Evolutionary conservation across 2,113 vertebrate genomes (phyloP).

Genomic region (Accipiter cooperii): DNA sequence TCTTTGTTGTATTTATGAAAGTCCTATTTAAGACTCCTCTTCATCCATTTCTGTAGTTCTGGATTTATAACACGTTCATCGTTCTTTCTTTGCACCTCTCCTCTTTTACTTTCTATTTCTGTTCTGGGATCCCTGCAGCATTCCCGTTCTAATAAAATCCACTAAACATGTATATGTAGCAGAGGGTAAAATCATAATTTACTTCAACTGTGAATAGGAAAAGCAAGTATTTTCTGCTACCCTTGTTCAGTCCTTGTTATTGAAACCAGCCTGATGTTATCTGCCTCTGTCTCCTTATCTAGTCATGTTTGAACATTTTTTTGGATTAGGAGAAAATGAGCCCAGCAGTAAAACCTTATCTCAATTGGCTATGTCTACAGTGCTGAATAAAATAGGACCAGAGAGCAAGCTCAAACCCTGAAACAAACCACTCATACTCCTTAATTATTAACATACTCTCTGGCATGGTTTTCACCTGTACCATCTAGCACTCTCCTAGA

Average conservation of each 20-base stretch:
- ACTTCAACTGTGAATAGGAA: background rate
- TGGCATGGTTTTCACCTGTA: background rate
- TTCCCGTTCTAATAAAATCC: background rate
- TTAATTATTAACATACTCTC: slow-evolving; percentile 14
- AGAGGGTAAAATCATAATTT: background rate
- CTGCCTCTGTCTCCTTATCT: background rate
- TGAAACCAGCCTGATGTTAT: background rate
- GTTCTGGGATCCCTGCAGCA: background rate
- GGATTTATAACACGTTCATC: background rate
- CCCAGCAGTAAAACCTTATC: slow-evolving; percentile 31
- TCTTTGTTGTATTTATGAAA: background rate
- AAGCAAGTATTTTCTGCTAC: background rate
- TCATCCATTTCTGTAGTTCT: background rate
- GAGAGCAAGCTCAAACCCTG: background rate
- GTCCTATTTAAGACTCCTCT: background rate
- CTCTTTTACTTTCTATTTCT: background rate
- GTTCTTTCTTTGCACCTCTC: background rate
- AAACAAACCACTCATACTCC: background rate
- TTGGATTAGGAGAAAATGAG: background rate
- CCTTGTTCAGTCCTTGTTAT: background rate
- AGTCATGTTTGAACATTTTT: background rate
- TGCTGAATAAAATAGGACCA: background rate
- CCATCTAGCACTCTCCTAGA: background rate
- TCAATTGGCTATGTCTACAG: background rate
- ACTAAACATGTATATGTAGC: background rate